These are phyloP conservation scores for Sebastes wilsoni DNA, from an alignment of 2,797 vertebrate genomes.

Conservation along the genomic window DNA sequence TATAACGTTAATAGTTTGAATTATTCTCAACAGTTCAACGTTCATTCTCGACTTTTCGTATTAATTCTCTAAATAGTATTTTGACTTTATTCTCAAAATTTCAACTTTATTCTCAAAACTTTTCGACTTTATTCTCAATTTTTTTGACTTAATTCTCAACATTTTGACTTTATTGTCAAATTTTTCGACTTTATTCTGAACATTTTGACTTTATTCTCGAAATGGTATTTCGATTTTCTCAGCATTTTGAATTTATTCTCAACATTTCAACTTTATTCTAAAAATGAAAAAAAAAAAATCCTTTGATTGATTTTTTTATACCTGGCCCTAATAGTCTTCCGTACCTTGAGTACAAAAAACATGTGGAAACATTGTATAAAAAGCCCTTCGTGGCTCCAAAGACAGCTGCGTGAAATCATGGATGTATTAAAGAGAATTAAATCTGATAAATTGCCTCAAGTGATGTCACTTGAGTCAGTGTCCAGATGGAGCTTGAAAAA, in stretches of 20 bases:
- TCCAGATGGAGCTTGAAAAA: not conserved
- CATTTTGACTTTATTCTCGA: too few species aligned
- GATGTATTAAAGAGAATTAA: not conserved
- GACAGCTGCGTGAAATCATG: not conserved
- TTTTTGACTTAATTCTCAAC: too few species aligned
- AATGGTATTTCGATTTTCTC: not conserved
- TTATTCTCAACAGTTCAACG: not conserved
- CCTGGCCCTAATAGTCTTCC: not conserved
- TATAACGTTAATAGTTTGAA: fast-evolving
- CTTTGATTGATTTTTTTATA: too few species aligned
- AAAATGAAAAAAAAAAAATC: too few species aligned
- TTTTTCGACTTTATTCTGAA: too few species aligned
- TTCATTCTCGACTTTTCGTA: not conserved
- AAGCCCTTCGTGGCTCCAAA: too few species aligned
- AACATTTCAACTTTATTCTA: too few species aligned
- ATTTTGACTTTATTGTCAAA: too few species aligned
- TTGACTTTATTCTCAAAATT: too few species aligned
- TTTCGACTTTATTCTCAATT: not conserved
- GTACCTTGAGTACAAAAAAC: too few species aligned
- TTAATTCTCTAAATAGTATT: not conserved
- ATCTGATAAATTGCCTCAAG: not conserved
- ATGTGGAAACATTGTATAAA: too few species aligned
- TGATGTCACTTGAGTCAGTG: not conserved
- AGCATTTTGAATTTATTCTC: not conserved
- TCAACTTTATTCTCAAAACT: not conserved